Base-by-base conservation (phyloP, 2,113 vertebrate species). In the Amphiprion percula region DNA sequence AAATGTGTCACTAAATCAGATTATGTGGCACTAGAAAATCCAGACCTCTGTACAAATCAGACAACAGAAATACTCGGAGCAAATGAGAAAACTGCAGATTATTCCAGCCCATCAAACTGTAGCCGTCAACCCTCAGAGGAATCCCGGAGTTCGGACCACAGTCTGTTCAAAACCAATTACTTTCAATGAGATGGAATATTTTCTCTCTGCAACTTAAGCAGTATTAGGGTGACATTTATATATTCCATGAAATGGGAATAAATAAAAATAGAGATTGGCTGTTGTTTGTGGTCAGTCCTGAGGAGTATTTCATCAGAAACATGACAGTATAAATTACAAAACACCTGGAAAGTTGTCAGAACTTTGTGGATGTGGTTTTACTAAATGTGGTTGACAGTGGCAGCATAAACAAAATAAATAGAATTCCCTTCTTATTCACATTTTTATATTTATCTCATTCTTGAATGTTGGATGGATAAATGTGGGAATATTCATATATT, bases 1-100 rank as follows among this genome's bases (percentile, higher is more conserved):
- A 71, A 68, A 59, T 30, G 53, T 16, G 11, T 69, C 85, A 74
- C n/a, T 87, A 80, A 81, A 3, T 82, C 69, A 73, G 66, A 68
- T 69, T 77, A n/a, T 26, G n/a, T 30, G 55, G 16, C 44, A 49
- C 26, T 30, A 33, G 33, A 74, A 80, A 19, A 73, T 74, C 60
- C 23, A 41, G 46, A 24, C 28, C 23, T 26, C 47, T 37, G 47
- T 6, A 16, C 12, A 66, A 74, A 59, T 21, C 37, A 24, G 52
- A 28, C 26, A 16, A 49, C 39, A 54, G 61, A 75, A 79, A 85
- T 68, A 77, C 74, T 62, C 30, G 11, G 39, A 68, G 59, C 6
- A 71, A 78, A 80, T 59, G 23, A 87, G 26, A 62, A 58, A 61
- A 9, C 26, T 44, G 62, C 16, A 5, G 68, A 83, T 88, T 67